Conservation (phyloP, 37 sponge, comb jelly and placozoan genomes). For the Geodia barretti region DNA sequence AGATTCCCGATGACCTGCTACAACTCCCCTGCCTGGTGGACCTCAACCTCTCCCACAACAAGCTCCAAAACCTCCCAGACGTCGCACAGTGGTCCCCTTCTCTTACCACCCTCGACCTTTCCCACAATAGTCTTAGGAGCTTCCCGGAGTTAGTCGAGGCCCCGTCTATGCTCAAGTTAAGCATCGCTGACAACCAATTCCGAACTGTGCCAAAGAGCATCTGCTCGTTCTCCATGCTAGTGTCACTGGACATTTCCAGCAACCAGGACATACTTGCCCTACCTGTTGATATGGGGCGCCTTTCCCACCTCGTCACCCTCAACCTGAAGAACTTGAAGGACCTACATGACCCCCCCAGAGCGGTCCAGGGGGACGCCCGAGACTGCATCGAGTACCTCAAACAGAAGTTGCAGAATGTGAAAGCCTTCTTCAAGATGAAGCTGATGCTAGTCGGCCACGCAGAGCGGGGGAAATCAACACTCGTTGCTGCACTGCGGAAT, state of each 20-base stretch:
- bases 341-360: slow-evolving; percentile 35
- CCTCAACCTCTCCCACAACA: slow-evolving; percentile 66
- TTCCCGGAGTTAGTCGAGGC: slow-evolving; percentile 35
- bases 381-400: slow-evolving; percentile 56
- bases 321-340: slow-evolving; percentile 31
- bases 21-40: slow-evolving; percentile 47
- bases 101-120: slow-evolving; percentile 56
- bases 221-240: slow-evolving; percentile 46
- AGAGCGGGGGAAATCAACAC: slow-evolving; percentile 70
- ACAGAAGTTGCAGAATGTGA: slow-evolving; percentile 34
- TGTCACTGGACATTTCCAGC: slow-evolving; percentile 35
- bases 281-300: slow-evolving; percentile 40
- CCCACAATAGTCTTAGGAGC: slow-evolving; percentile 52
- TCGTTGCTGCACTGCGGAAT: slow-evolving; percentile 61
- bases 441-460: slow-evolving; percentile 72
- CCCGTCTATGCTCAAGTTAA: slow-evolving; percentile 30
- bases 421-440: slow-evolving; percentile 70
- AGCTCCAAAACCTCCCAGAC: slow-evolving; percentile 50
- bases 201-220: slow-evolving; percentile 43
- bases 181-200: slow-evolving; percentile 61
- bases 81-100: slow-evolving; percentile 47
- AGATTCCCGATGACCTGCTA: slow-evolving; percentile 52
- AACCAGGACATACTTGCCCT: slow-evolving; percentile 41
- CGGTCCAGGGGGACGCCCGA: not conserved
- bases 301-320: slow-evolving; percentile 23